phyloP scores from a whole-genome alignment of 2,113 vertebrate genomes.

The Brachyhypopomus gauderio region DNA sequence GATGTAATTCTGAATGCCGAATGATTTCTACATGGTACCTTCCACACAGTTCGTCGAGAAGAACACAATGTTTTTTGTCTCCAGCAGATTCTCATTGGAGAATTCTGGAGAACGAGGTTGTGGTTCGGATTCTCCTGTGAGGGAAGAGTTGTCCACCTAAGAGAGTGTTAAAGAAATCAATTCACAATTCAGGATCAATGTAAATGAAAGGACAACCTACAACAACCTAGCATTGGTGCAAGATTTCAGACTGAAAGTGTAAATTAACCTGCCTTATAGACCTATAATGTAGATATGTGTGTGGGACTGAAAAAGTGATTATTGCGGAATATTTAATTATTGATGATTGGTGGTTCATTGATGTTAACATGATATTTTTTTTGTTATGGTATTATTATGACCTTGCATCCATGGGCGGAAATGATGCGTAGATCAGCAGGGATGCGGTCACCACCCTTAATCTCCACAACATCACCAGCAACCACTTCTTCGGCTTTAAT shows the following conservation, averaged over 20 bases:
- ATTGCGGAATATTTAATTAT: background rate
- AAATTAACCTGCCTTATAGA: background rate
- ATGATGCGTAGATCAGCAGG: conserved; percentile 90
- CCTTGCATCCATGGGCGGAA: conserved; percentile 93
- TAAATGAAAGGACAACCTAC: too few relatives aligned
- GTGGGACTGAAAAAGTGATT: background rate
- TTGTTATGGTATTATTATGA: conserved; percentile 64
- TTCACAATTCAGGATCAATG: background rate
- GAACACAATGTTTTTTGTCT: conserved; percentile 92
- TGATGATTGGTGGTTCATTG: background rate
- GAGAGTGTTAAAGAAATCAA: background rate
- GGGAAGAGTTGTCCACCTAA: conserved; percentile 94
- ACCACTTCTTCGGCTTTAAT: conserved; percentile 93
- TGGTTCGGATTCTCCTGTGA: conserved; percentile 93
- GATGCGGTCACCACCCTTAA: conserved; percentile 94
- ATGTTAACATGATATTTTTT: background rate
- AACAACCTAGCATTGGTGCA: too few relatives aligned
- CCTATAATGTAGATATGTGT: background rate
- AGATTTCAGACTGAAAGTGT: background rate
- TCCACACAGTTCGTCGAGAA: conserved; percentile 96
- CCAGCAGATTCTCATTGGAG: conserved; percentile 90
- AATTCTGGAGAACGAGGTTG: conserved; percentile 89
- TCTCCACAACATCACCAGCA: conserved; percentile 90
- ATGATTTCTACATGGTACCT: conserved; percentile 71
- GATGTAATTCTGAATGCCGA: background rate